phyloP scores from a whole-genome alignment of 35 echinoderm and acorn worm genomes.

The Heliocidaris erythrogramma region DNA sequence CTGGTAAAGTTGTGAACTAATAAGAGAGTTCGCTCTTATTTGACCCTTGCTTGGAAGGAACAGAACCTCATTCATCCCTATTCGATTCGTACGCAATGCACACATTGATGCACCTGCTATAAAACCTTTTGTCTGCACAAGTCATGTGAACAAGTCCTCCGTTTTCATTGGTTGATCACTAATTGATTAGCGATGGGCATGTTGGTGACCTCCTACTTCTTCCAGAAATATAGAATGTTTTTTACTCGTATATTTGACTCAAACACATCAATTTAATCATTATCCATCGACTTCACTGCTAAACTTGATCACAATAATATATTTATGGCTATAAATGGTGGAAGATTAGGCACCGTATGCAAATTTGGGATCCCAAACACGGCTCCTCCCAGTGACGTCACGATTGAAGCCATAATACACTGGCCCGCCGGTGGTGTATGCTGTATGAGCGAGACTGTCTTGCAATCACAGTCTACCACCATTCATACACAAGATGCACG shows the following conservation, averaged over 20 bases:
- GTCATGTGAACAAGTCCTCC: neutral
- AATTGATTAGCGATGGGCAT: slow-evolving; percentile 25
- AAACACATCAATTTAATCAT: neutral
- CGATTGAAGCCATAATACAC: slow-evolving; percentile 26
- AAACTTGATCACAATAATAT: neutral
- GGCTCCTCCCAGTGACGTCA: slow-evolving; percentile 31
- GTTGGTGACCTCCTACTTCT: neutral
- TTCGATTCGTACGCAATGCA: neutral
- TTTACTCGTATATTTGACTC: neutral
- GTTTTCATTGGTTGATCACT: slow-evolving; percentile 5
- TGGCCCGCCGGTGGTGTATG: neutral
- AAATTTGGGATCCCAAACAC: slow-evolving; percentile 33
- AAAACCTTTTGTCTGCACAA: slow-evolving; percentile 25
- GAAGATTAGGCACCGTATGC: neutral
- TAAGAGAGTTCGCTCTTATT: neutral
- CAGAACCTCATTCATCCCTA: neutral
- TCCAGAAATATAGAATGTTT: neutral
- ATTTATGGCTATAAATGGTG: neutral
- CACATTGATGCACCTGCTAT: slow-evolving; percentile 17
- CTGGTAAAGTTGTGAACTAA: neutral
- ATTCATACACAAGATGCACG: neutral
- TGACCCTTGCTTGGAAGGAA: neutral
- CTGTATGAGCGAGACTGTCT: neutral
- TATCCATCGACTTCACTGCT: neutral
- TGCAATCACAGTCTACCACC: neutral